These are phyloP conservation scores for Pheucticus melanocephalus DNA, from an alignment of 2,113 vertebrate genomes.

Conservation along the genomic window DNA sequence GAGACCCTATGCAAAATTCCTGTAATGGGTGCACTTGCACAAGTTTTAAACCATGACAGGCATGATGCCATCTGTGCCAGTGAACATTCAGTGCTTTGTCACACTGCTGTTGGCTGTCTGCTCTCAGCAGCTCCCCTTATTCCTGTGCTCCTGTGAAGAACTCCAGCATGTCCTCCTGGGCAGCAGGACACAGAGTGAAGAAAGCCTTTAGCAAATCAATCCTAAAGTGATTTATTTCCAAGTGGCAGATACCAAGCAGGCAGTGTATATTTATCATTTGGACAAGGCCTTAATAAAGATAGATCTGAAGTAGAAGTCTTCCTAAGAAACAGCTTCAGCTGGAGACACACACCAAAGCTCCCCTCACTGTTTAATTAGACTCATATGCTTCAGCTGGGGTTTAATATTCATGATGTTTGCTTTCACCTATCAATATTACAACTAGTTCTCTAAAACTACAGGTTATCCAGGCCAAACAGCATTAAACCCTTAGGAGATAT, in stretches of 20 bases:
- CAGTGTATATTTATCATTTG: slow-evolving; percentile 80
- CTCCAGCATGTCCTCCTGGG: slow-evolving; percentile 61
- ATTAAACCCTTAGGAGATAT: not conserved
- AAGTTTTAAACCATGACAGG: not conserved
- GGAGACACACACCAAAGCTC: slow-evolving; percentile 66
- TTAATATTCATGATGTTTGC: not conserved
- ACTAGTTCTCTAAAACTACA: not conserved
- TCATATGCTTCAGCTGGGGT: not conserved
- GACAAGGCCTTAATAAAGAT: slow-evolving; percentile 85
- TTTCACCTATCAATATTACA: not conserved
- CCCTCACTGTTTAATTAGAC: slow-evolving; percentile 64
- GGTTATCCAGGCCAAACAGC: not conserved
- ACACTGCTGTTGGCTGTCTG: not conserved
- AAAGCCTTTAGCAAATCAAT: slow-evolving; percentile 79
- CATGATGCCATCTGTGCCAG: not conserved
- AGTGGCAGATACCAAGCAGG: slow-evolving; percentile 74
- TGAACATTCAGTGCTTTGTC: not conserved
- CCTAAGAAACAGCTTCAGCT: slow-evolving; percentile 65
- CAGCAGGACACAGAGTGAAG: slow-evolving; percentile 62
- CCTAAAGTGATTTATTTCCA: slow-evolving; percentile 82
- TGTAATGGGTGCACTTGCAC: not conserved
- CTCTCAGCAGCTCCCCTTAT: not conserved
- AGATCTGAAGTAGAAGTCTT: slow-evolving; percentile 72
- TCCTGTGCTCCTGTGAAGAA: slow-evolving; percentile 46
- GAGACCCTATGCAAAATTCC: not conserved